Evolutionary conservation across 2,113 vertebrate species (phyloP).

Genomic region (Tursiops truncatus): DNA sequence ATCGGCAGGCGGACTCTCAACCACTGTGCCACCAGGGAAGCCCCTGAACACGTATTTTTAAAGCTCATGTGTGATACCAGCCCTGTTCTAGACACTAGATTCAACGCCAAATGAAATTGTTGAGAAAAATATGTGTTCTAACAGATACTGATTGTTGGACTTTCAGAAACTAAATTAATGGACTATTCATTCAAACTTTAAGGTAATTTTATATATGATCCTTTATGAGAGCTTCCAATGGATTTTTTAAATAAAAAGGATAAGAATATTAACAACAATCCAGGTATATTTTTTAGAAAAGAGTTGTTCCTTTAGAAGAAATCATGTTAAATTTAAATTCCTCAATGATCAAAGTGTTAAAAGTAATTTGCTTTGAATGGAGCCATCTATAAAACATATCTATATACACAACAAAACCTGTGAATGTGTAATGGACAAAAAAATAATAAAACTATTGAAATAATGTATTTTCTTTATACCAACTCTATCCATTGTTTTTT

Average conservation of each 20-base stretch:
- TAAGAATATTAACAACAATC: constrained; percentile 58
- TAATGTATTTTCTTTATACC: constrained; percentile 81
- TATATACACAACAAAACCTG: constrained; percentile 74
- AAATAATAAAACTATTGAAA: constrained; percentile 83
- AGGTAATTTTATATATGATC: constrained; percentile 19
- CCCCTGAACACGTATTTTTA: not conserved
- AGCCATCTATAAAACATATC: constrained; percentile 76
- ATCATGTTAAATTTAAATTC: constrained; percentile 80
- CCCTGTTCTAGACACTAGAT: not conserved
- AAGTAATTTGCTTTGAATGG: constrained; percentile 81
- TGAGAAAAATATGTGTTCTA: not conserved
- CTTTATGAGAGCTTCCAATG: not conserved
- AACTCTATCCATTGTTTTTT: constrained; percentile 82
- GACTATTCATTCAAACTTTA: not conserved
- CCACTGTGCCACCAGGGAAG: too few relatives aligned
- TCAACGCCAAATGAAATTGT: not conserved
- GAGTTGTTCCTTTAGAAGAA: constrained; percentile 63
- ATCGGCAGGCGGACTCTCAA: too few relatives aligned
- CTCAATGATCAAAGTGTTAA: constrained; percentile 81
- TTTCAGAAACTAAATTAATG: constrained; percentile 14
- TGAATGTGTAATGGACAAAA: constrained; percentile 81
- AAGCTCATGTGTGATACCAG: not conserved
- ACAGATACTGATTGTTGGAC: not conserved
- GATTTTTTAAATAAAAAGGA: not conserved
- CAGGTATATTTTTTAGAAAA: constrained; percentile 55